Evolutionary conservation across 2,797 vertebrate genomes (phyloP), one percentile per base, ranked within the genome.

Genomic region (Phrynocephalus vlangalii): DNA sequence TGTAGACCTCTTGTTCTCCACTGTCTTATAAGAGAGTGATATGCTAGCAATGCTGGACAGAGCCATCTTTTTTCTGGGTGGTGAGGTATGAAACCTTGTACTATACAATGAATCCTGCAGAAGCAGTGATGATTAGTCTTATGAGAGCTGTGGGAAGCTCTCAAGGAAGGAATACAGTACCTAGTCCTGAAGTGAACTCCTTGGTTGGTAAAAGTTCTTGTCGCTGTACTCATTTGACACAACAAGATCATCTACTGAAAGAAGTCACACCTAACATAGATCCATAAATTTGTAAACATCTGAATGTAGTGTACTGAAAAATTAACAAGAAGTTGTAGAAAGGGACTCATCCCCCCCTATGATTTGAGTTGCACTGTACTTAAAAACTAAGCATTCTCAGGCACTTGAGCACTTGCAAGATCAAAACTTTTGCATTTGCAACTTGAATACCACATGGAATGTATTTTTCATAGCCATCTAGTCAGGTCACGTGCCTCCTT

Each of bases 381-480:
- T 52, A 16, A 67, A 77, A 48, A 76, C 33, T 68, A 79, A 50
- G 33, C 13, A 1, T 52, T 76, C 52, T 33, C 44, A 26, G 16
- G 30, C 76, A 38, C 33, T 79, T 70, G 70, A 86, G 66, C 79
- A 67, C 78, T 79, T 79, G 66, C n/a, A 85, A n/a, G 44, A 79
- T 85, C 63, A 67, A 85, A 85, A 85, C 84, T 33, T 73, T 72
- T 70, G 84, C 48, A 86, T 79, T 86, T 79, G 44, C 76, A 71
- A 56, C 66, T 56, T 86, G 68, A 70, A 38, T 79, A 16, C 76
- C 79, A 75, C 66, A 52, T 63, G 6, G 15, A 26, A 70, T 86
- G 7, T 24, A 86, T 70, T 70, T 70, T 86, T 86, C 48, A 86
- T 79, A 52, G 66, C 28, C 26, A 66, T 60, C 28, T 52, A 28